Evolutionary conservation across 2,797 vertebrate species (phyloP).

Genomic region (Rhinella marina): DNA sequence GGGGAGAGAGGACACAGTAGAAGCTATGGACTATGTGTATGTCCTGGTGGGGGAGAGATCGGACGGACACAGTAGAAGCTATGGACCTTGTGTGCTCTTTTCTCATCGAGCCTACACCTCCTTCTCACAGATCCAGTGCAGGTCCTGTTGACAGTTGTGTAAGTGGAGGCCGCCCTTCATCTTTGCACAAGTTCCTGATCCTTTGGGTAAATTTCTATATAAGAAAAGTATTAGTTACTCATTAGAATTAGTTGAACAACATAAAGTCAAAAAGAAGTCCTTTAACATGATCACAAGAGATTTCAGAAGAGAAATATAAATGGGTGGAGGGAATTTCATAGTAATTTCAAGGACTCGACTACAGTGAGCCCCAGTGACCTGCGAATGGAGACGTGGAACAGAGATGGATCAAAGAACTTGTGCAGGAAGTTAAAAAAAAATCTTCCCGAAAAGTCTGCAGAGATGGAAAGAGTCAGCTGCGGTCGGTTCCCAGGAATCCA

Average conservation of each 20-base stretch:
- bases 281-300: neutral
- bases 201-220: neutral
- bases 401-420: too few relatives aligned
- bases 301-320: neutral
- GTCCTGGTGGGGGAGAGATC: neutral
- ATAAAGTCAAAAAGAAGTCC: neutral
- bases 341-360: neutral
- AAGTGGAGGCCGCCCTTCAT: neutral
- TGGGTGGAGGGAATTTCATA: neutral
- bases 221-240: neutral
- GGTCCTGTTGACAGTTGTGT: neutral
- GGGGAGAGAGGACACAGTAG: neutral
- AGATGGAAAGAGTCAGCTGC: neutral
- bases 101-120: neutral
- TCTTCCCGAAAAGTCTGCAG: too few relatives aligned
- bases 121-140: constrained; percentile 1
- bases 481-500: neutral
- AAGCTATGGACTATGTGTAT: neutral
- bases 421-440: too few relatives aligned
- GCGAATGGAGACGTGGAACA: too few relatives aligned
- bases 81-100: too few relatives aligned
- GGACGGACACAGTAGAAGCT: too few relatives aligned
- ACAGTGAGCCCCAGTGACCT: neutral
- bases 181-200: neutral
- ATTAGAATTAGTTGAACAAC: neutral